These are phyloP conservation scores for Caenorhabditis wallacei DNA, from an alignment of 2,888 invertebrate species.

Conservation along the genomic window DNA sequence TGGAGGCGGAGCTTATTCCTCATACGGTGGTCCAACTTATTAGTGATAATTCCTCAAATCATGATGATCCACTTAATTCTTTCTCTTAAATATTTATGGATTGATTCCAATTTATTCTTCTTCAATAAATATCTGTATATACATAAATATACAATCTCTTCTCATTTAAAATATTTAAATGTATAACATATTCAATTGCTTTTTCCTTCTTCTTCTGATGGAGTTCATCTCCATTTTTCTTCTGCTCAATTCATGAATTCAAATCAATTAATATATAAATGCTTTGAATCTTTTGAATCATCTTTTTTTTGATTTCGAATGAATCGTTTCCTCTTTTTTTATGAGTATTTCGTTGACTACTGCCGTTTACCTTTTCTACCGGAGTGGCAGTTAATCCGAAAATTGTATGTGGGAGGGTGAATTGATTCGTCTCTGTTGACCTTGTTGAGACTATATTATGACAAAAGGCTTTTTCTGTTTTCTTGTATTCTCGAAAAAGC, in stretches of 20 bases:
- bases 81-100: constrained; percentile 33
- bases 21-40: constrained; percentile 66
- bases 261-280: neutral
- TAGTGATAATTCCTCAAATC: constrained; percentile 32
- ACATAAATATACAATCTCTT: constrained; percentile 1
- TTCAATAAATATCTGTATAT: constrained; percentile 41
- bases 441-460: constrained; percentile 49
- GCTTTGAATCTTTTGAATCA: constrained; percentile 33
- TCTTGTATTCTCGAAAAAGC: constrained; percentile 35
- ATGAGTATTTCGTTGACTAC: constrained; percentile 27
- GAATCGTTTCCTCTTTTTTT: constrained; percentile 62
- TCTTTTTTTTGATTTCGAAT: constrained; percentile 40
- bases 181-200: constrained; percentile 22
- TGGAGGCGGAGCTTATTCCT: constrained; percentile 65
- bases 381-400: constrained; percentile 54
- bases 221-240: constrained; percentile 15
- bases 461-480: constrained; percentile 37
- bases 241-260: constrained; percentile 51
- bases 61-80: constrained; percentile 35
- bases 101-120: neutral
- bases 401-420: constrained; percentile 49
- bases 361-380: constrained; percentile 25
- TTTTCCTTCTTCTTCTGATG: constrained; percentile 21
- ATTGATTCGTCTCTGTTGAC: constrained; percentile 50
- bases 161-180: constrained; percentile 40